Conservation (phyloP, 1,140 invertebrate genomes). For the Eubasilissa regina region DNA sequence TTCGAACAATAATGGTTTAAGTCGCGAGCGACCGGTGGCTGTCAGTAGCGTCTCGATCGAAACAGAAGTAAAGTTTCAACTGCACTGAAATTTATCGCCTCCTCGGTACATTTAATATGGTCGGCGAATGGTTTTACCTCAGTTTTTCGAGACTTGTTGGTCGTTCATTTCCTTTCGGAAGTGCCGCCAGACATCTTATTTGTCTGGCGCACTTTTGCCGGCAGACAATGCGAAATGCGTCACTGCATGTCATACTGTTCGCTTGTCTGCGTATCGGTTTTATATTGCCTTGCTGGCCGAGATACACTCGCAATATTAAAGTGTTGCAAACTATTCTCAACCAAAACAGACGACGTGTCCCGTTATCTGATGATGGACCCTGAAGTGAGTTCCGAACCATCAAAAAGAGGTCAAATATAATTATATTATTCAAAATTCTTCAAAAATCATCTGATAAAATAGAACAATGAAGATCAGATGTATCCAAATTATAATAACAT, state of each 20-base stretch:
- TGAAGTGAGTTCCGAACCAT: too few relatives aligned
- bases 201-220: constrained; percentile 9
- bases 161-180: constrained; percentile 40
- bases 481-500: too few relatives aligned
- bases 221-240: constrained; percentile 16
- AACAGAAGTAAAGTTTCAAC: constrained; percentile 37
- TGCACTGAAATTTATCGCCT: constrained; percentile 50
- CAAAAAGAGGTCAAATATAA: too few relatives aligned
- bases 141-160: constrained; percentile 38
- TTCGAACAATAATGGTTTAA: constrained; percentile 7
- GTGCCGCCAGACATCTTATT: constrained; percentile 54
- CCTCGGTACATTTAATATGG: constrained; percentile 42
- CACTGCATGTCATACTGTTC: neutral
- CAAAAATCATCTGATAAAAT: too few relatives aligned
- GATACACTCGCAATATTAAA: too few relatives aligned
- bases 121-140: constrained; percentile 32
- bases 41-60: constrained; percentile 16
- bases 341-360: too few relatives aligned
- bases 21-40: neutral
- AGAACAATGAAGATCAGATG: too few relatives aligned
- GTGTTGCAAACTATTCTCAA: too few relatives aligned
- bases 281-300: too few relatives aligned
- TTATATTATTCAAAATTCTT: too few relatives aligned
- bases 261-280: too few relatives aligned
- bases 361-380: too few relatives aligned